Conservation (phyloP, 2,888 invertebrate genomes). For the Synanthedon myopaeformis region DNA sequence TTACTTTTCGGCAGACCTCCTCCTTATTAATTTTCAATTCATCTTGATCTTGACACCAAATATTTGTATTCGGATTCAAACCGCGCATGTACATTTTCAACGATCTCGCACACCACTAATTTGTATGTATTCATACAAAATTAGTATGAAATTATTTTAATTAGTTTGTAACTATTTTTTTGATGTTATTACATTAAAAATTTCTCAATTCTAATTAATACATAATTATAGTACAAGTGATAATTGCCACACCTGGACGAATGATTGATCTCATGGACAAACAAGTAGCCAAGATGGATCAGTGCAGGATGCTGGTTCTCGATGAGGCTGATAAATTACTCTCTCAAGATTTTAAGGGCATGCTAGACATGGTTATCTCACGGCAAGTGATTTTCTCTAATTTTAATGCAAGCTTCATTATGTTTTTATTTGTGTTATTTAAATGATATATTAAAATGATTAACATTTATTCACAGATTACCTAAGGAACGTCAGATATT, state of each 20-base stretch:
- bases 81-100: too few relatives aligned
- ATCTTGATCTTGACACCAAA: too few relatives aligned
- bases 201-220: constrained; percentile 3
- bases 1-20: too few relatives aligned
- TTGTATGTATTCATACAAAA: too few relatives aligned
- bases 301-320: constrained; percentile 96
- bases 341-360: constrained; percentile 99
- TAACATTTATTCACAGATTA: constrained; percentile 69
- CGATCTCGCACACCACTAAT: not conserved
- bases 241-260: constrained; percentile 99
- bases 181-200: not conserved
- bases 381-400: constrained; percentile 17
- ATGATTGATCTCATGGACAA: constrained; percentile 99
- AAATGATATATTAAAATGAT: not conserved
- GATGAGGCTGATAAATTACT: constrained; percentile 99
- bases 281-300: constrained; percentile 91
- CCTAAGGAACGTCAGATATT: constrained; percentile 97
- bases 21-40: too few relatives aligned
- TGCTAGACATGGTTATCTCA: constrained; percentile 96
- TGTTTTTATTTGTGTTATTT: not conserved
- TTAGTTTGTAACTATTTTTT: too few relatives aligned
- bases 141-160: too few relatives aligned
- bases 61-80: too few relatives aligned
- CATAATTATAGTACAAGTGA: constrained; percentile 90
- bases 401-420: not conserved